Percentiles rank a stretch among this genome's conserved stretches.
Evolutionary conservation across 2,113 vertebrate species (phyloP).

Genomic region (Corythoichthys haematopterus): DNA sequence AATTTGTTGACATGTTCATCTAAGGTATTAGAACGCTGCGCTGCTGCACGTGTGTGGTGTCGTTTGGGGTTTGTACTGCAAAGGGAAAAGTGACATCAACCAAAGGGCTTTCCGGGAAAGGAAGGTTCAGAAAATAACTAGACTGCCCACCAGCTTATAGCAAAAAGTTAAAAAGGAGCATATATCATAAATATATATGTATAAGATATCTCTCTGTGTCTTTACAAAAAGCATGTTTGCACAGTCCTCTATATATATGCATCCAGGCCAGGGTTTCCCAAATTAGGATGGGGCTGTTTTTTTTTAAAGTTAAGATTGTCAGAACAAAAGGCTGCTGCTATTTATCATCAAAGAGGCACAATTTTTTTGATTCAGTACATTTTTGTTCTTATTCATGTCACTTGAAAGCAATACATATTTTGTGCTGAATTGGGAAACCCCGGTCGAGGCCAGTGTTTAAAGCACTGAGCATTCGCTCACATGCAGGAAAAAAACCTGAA

Average conservation of each 20-base stretch:
- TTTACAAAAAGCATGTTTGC: conserved; percentile 61
- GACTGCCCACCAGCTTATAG: conserved; percentile 70
- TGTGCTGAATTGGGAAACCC: not conserved
- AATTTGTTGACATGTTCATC: conserved; percentile 57
- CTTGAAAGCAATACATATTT: not conserved
- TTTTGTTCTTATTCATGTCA: not conserved
- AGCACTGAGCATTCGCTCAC: conserved; percentile 65
- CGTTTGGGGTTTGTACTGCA: conserved; percentile 47
- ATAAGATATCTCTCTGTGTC: conserved; percentile 62
- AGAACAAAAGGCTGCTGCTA: not conserved
- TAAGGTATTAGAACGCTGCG: conserved; percentile 54
- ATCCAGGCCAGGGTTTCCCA: conserved; percentile 15
- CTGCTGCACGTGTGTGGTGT: conserved; percentile 53
- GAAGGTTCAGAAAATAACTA: conserved; percentile 75
- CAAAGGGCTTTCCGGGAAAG: conserved; percentile 12
- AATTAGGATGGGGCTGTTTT: not conserved
- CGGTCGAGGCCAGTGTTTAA: conserved; percentile 50
- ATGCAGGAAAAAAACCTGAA: conserved; percentile 68
- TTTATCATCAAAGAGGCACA: not conserved
- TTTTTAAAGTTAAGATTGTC: not conserved
- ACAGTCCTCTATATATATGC: conserved; percentile 62
- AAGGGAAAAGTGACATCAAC: conserved; percentile 42
- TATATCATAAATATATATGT: conserved; percentile 75
- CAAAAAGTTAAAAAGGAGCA: conserved; percentile 68
- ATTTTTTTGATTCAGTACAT: not conserved